These are phyloP conservation scores for Cacatua alba DNA, from an alignment of 2,113 vertebrate genomes.

Conservation along the genomic window DNA sequence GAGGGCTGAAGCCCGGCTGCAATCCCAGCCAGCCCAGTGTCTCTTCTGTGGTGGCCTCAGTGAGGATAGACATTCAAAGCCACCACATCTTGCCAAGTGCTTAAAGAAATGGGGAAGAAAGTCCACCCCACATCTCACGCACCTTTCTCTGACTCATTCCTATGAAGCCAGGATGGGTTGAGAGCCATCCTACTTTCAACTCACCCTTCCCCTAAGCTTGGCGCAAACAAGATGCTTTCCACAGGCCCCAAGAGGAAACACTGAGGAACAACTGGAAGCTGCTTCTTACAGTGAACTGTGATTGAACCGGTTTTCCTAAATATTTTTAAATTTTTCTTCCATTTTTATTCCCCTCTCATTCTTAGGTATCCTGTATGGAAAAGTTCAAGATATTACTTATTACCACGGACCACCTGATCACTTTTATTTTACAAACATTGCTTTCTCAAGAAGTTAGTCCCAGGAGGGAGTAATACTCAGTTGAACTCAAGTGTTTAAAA, in stretches of 20 bases:
- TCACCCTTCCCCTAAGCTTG: background rate
- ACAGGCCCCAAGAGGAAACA: background rate
- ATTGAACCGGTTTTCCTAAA: background rate
- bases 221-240: background rate
- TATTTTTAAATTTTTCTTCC: background rate
- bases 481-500: background rate
- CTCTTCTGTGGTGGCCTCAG: background rate
- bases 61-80: background rate
- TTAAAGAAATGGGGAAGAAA: background rate
- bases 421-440: background rate
- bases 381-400: background rate
- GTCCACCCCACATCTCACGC: background rate
- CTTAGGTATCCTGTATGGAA: background rate
- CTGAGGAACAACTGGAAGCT: background rate
- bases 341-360: background rate
- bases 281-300: background rate
- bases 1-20: background rate
- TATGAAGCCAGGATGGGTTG: background rate
- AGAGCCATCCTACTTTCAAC: background rate
- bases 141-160: background rate
- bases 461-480: background rate
- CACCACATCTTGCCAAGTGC: accelerated
- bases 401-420: background rate
- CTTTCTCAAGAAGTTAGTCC: background rate
- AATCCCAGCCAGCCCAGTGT: background rate